Conservation (phyloP, 2,797 vertebrate species). For the Rousettus madagascariensis region DNA sequence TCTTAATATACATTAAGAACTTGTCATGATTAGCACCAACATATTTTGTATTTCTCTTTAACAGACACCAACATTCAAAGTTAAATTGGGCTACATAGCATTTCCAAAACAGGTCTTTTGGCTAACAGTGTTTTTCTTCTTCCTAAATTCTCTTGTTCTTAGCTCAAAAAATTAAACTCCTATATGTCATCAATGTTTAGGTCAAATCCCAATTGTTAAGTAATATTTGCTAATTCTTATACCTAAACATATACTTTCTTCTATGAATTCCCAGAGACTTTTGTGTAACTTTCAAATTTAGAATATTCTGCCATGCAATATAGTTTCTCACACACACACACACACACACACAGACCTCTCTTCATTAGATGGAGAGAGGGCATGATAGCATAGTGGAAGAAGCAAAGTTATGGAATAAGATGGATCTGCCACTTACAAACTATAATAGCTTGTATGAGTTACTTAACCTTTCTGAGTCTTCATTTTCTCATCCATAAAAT, state of each 20-base stretch:
- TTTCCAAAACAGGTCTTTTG: neutral
- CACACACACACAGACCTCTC: neutral
- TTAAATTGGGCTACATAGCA: neutral
- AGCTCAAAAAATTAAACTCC: neutral
- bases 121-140: neutral
- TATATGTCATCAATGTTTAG: neutral
- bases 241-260: neutral
- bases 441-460: slow-evolving; percentile 18
- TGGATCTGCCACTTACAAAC: slow-evolving; percentile 5
- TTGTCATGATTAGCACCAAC: rapidly evolving
- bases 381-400: neutral
- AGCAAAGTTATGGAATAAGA: neutral
- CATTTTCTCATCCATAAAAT: slow-evolving; percentile 58
- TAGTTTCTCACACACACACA: neutral
- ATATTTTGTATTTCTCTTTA: neutral
- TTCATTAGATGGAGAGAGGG: neutral
- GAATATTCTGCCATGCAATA: neutral
- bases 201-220: neutral
- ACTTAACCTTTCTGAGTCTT: slow-evolving; percentile 31
- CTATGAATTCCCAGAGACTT: neutral
- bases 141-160: neutral
- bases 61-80: neutral
- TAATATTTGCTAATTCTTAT: neutral
- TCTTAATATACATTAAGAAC: neutral
- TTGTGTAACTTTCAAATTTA: neutral